Conservation (phyloP, 2,113 vertebrate species). For the Mola mola region DNA sequence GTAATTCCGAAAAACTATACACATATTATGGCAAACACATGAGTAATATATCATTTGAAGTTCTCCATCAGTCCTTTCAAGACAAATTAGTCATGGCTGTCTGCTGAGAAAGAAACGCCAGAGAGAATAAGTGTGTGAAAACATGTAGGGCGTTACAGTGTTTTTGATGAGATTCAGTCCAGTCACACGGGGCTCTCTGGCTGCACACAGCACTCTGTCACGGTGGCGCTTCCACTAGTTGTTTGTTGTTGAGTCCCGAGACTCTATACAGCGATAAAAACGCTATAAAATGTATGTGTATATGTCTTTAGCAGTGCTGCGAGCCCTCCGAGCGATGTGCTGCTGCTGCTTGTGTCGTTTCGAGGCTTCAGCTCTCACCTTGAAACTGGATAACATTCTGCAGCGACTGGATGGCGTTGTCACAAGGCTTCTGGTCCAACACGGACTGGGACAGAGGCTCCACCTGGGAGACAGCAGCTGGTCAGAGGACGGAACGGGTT, state of each 20-base stretch:
- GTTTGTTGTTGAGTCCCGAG: no score
- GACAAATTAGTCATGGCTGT: no score
- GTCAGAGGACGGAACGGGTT: conserved; percentile 6
- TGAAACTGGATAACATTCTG: conserved; percentile 88
- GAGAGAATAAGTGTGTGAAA: background rate
- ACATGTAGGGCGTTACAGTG: background rate
- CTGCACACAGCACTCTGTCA: background rate
- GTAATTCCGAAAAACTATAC: no score
- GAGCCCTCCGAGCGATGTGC: background rate
- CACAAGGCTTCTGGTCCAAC: conserved; percentile 88
- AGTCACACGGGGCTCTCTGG: background rate
- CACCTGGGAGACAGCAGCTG: conserved; percentile 75
- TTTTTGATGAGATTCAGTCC: background rate
- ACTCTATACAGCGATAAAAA: no score
- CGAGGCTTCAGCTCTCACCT: conserved; percentile 79
- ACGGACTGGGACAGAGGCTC: conserved; percentile 86
- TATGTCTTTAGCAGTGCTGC: background rate
- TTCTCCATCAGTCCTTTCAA: no score
- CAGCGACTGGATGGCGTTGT: conserved; percentile 87
- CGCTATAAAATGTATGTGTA: background rate
- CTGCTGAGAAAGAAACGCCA: no score
- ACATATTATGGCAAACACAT: no score
- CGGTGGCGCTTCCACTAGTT: no score
- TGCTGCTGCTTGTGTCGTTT: conserved; percentile 1
- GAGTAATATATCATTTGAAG: no score